A percentile compares a stretch with the other conserved stretches of the same genome.
These are phyloP conservation scores for Sebastolobus alascanus DNA, from an alignment of 2,797 vertebrate species.

Conservation along the genomic window DNA sequence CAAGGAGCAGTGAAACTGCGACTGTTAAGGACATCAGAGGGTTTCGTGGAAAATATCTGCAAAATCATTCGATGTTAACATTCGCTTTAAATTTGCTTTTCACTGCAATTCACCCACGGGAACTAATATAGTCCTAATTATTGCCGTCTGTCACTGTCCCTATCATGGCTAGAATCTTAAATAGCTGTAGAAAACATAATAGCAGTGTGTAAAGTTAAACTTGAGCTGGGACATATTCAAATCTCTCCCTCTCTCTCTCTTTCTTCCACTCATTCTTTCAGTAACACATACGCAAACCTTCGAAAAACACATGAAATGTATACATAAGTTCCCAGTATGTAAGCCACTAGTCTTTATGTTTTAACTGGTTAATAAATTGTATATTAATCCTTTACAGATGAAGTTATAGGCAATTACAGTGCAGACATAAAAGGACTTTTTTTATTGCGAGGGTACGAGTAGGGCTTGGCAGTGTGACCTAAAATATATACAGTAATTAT, in stretches of 20 bases:
- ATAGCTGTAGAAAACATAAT: conserved; percentile 54
- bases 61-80: conserved; percentile 21
- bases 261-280: conserved; percentile 8
- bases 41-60: conserved; percentile 34
- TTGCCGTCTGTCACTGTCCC: conserved; percentile 40
- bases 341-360: conserved; percentile 4
- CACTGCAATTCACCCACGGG: conserved; percentile 8
- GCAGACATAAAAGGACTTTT: neutral
- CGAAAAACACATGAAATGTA: conserved; percentile 1
- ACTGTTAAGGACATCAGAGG: conserved; percentile 31
- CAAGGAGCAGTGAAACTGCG: conserved; percentile 7
- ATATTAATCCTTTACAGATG: conserved; percentile 10
- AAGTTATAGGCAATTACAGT: conserved; percentile 6
- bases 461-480: conserved; percentile 14
- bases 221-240: conserved; percentile 9
- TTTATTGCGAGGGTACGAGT: conserved; percentile 19
- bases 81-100: conserved; percentile 29
- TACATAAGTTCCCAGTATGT: conserved; percentile 4
- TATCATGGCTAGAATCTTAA: conserved; percentile 27
- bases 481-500: conserved; percentile 28
- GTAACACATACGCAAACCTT: neutral
- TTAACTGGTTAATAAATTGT: conserved; percentile 28
- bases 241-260: neutral
- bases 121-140: conserved; percentile 27
- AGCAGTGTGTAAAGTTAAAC: conserved; percentile 21